phyloP scores from a whole-genome alignment of 2,888 invertebrate genomes.

The Octonoba sinensis region DNA sequence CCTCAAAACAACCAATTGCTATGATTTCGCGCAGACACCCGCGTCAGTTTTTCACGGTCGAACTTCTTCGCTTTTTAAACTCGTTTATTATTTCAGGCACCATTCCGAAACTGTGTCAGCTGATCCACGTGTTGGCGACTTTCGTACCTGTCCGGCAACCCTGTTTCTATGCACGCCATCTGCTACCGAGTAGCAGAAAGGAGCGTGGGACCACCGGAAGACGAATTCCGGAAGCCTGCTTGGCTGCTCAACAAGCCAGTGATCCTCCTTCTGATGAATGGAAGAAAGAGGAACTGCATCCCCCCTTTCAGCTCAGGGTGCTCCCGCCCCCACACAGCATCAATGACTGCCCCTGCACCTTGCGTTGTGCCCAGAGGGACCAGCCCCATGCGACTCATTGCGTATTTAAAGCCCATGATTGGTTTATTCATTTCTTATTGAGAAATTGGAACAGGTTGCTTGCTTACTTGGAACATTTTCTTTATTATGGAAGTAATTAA shows the following conservation, averaged over 20 bases:
- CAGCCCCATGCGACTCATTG: no score
- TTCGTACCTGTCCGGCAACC: background rate
- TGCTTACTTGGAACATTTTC: no score
- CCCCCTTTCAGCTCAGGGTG: background rate
- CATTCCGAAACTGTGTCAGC: no score
- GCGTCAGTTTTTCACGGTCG: no score
- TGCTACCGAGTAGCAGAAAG: constrained; percentile 8
- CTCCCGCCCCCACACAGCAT: constrained; percentile 38
- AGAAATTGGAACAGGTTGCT: no score
- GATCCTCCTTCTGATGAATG: constrained; percentile 16
- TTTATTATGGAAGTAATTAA: no score
- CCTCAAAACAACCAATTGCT: no score
- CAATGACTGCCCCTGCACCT: constrained; percentile 46
- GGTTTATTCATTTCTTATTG: no score
- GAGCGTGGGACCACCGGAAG: constrained; percentile 61
- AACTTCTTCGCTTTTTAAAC: no score
- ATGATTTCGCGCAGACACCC: no score
- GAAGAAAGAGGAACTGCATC: background rate
- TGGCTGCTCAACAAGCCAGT: constrained; percentile 41
- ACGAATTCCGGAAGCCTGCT: constrained; percentile 54
- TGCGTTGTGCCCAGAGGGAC: constrained; percentile 13
- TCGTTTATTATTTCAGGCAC: no score
- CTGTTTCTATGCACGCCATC: constrained; percentile 18
- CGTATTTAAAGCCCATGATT: no score
- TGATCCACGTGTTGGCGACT: background rate